Base-by-base conservation (phyloP, 2,888 invertebrate genomes). In the Sinopyrophorus schimmeli region DNA sequence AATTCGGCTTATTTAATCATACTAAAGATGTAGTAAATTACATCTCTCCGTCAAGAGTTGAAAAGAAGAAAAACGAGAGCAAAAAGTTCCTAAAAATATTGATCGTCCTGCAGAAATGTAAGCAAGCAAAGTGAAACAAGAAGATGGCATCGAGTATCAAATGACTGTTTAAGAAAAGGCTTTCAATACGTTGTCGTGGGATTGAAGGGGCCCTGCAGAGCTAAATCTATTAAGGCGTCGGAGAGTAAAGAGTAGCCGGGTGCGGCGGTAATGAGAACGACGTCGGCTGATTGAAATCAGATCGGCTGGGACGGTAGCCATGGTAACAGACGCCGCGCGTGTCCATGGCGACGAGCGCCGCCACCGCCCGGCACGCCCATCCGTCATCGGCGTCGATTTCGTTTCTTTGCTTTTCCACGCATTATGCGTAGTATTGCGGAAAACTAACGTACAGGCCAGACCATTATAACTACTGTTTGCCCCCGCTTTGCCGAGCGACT, bases 241-340 rank as follows among this genome's bases (percentile, higher is more conserved):
- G 15, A 50, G 28, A 16, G 35, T 20, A 50, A n/a, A 28, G 39
- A 47, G 40, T 31, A 39, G 32, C 30, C 41, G 51, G 50, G 53
- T 30, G 42, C 42, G 38, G 39, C 32, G 67, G 61, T 63, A 71
- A 70, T 69, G 67, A 60, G 69, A 68, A 69, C 68, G 64, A 54
- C 67, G 51, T 52, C 55, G 65, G 66, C 70, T 72, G 74, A 71
- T 73, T 62, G 65, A 64, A 64, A 61, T 61, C 73, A 69, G 71
- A 59, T 54, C 57, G 59, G 61, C 62, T 58, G 58, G 62, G 63
- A 55, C 53, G 58, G 64, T 63, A 57, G 55, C 59, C 63, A 54
- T 46, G 63, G 62, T 72, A 62, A 63, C 62, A 58, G 63, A 58
- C 57, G 58, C 58, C 59, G 53, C 32, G 55, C 51, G 57, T 60